phyloP scores from a whole-genome alignment of 2,113 vertebrate genomes.

The Furnarius figulus region DNA sequence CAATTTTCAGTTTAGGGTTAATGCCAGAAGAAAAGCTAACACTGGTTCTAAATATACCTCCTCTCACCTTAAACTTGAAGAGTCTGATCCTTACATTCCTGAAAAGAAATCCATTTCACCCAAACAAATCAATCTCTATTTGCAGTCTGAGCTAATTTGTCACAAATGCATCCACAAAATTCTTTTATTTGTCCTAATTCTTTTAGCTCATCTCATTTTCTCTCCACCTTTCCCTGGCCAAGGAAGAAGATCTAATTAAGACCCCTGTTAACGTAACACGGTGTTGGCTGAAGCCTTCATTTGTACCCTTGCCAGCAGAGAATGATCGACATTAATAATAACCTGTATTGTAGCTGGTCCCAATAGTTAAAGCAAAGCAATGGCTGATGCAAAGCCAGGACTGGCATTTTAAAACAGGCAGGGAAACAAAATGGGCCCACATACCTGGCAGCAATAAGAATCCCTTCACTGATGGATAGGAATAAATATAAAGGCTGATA shows the following conservation, averaged over 20 bases:
- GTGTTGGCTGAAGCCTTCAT: conserved; percentile 33
- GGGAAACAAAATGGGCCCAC: conserved; percentile 10
- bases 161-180: conserved; percentile 57
- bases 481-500: conserved; percentile 62
- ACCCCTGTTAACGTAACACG: conserved; percentile 6
- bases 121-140: conserved; percentile 63
- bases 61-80: not conserved
- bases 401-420: conserved; percentile 23
- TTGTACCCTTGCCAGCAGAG: conserved; percentile 29
- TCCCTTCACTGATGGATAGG: conserved; percentile 62
- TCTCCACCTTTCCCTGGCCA: conserved; percentile 12
- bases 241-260: conserved; percentile 67
- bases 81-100: not conserved
- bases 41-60: not conserved
- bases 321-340: conserved; percentile 60
- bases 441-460: conserved; percentile 41
- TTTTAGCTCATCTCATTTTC: conserved; percentile 53
- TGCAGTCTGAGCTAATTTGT: conserved; percentile 54
- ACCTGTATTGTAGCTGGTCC: not conserved
- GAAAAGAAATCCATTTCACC: not conserved
- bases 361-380: not conserved
- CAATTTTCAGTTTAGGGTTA: not conserved
- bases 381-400: conserved; percentile 7
- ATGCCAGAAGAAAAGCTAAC: not conserved
- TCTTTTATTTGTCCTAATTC: conserved; percentile 56